Evolutionary conservation across 2,113 vertebrate species (phyloP).

Genomic region (Thymallus thymallus): DNA sequence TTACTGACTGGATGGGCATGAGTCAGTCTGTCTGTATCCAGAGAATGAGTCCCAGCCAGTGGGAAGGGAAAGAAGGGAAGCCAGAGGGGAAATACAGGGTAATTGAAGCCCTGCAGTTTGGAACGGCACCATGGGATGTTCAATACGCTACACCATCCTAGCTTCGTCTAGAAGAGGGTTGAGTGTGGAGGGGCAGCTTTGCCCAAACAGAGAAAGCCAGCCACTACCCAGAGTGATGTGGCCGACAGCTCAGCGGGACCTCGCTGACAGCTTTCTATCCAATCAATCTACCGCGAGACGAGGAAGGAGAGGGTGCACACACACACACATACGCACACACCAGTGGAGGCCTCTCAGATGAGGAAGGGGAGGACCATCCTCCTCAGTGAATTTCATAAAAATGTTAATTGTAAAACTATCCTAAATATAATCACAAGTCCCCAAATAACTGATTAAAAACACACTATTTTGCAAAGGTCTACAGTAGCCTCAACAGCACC

Average conservation of each 20-base stretch:
- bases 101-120: constrained; percentile 51
- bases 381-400: too few species aligned
- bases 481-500: too few species aligned
- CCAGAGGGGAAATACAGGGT: constrained; percentile 37
- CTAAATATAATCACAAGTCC: too few species aligned
- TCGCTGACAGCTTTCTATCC: constrained; percentile 44
- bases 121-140: constrained; percentile 21
- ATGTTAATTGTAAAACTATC: too few species aligned
- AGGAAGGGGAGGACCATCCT: too few species aligned
- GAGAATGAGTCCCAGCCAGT: constrained; percentile 54
- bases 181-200: constrained; percentile 46
- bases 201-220: constrained; percentile 44
- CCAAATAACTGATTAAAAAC: too few species aligned
- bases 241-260: constrained; percentile 38
- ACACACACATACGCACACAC: background rate
- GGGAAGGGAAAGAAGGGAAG: constrained; percentile 28
- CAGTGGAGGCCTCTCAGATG: too few species aligned
- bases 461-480: too few species aligned
- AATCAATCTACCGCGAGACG: constrained; percentile 54
- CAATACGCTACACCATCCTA: constrained; percentile 46
- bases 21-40: constrained; percentile 56
- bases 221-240: constrained; percentile 38
- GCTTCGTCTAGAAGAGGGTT: constrained; percentile 50
- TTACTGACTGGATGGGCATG: constrained; percentile 68
- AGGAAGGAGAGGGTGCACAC: too few species aligned